phyloP scores from a whole-genome alignment of 1,140 invertebrate genomes.

The Drosophila parabipectinata region DNA sequence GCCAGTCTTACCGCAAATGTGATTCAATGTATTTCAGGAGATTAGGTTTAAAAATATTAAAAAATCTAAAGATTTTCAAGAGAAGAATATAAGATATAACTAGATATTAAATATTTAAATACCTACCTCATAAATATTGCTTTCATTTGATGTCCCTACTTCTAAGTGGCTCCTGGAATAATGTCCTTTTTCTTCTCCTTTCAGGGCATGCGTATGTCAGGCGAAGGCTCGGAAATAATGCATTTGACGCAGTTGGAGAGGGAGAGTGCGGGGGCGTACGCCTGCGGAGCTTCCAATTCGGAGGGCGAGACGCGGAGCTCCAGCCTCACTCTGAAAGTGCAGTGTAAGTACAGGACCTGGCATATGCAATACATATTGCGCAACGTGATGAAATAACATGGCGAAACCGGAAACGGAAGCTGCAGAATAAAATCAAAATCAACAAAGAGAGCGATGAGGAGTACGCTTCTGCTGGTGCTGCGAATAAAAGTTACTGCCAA shows the following conservation, averaged over 20 bases:
- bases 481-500: slow-evolving; percentile 59
- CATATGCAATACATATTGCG: slow-evolving; percentile 23
- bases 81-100: too few relatives aligned
- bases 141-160: neutral
- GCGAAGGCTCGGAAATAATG: slow-evolving; percentile 83
- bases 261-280: slow-evolving; percentile 87
- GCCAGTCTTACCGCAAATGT: slow-evolving; percentile 1
- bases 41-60: too few relatives aligned
- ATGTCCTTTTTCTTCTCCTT: slow-evolving; percentile 25
- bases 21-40: neutral
- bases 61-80: too few relatives aligned
- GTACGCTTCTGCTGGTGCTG: slow-evolving; percentile 5
- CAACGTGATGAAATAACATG: slow-evolving; percentile 50
- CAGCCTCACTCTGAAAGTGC: slow-evolving; percentile 86
- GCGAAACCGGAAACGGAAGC: slow-evolving; percentile 63
- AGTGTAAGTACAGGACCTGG: slow-evolving; percentile 86
- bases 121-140: too few relatives aligned
- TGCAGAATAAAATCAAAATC: slow-evolving; percentile 73
- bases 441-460: slow-evolving; percentile 17
- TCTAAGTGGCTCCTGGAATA: slow-evolving; percentile 6
- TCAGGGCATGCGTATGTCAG: slow-evolving; percentile 84
- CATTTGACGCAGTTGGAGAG: slow-evolving; percentile 84
- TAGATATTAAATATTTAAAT: too few relatives aligned
- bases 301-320: slow-evolving; percentile 88
- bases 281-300: slow-evolving; percentile 88